Base-by-base conservation (phyloP, 2,797 vertebrate genomes). In the Merluccius polli region DNA sequence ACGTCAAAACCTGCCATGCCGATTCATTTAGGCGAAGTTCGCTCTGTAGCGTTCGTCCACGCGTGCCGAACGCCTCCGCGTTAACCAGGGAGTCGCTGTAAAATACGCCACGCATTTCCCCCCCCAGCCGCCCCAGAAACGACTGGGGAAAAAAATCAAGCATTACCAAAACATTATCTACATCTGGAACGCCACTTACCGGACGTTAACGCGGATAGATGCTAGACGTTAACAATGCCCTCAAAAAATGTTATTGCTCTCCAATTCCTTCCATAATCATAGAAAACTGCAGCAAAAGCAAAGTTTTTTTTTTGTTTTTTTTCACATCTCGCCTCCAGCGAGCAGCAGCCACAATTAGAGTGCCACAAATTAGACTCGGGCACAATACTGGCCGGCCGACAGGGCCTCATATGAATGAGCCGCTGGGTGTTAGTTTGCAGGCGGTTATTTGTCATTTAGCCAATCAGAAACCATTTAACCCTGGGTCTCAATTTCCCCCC, bases 381-480 rank as follows among this genome's bases (percentile, higher is more conserved):
- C 21, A n/a, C 52, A 59, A n/a, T 8, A 6, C 52, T 13, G 52
- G 52, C 21, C 7, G 52, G 21, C 52, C 8, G 52, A 24, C 52
- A 24, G 21, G 52, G 52, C 21, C 21, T 59, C 52, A 9, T 59
- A 24, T 48, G 52, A 8, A 24, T 59, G 15, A 21, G 44, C 44
- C 18, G 44, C 44, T 21, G 44, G 44, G 44, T 21, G 52, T 24
- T 59, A 70, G 35, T 75, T 73, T 31, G 73, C n/a, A 10, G 18
- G 68, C 36, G 77, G 72, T 48, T 63, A 68, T 77, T 74, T 73
- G 52, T 73, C 68, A 65, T 12, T 76, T 18, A 84, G 63, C 74
- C 72, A 70, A 63, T 35, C 16, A 76, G 44, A 72, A 71, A 78
- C 77, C 72, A 75, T 73, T 73, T 72, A 70, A 78, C 75, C 52